A percentile compares a stretch with the other conserved stretches of the same genome.
Evolutionary conservation across 2,797 vertebrate genomes (phyloP).

Genomic region (Chaenodraco wilsoni): DNA sequence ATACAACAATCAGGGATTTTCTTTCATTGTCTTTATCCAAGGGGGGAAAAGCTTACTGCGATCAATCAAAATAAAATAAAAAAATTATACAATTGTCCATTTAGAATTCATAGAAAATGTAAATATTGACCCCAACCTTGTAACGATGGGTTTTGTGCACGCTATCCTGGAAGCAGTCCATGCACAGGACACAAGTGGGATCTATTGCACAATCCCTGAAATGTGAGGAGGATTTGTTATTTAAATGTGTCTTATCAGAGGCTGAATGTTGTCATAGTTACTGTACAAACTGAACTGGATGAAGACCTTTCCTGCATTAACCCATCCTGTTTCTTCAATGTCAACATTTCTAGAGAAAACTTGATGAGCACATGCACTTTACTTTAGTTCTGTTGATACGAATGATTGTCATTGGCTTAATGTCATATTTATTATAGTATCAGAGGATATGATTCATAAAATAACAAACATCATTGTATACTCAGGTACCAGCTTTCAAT

Average conservation of each 20-base stretch:
- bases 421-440: not conserved
- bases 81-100: not conserved
- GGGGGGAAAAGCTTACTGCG: not conserved
- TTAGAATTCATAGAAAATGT: not conserved
- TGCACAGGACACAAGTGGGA: constrained; percentile 97
- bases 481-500: not conserved
- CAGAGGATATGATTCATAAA: not conserved
- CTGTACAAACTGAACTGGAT: constrained; percentile 3
- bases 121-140: constrained; percentile 85
- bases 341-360: not conserved
- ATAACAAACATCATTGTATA: not conserved
- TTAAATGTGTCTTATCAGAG: not conserved
- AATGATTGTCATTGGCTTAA: not conserved
- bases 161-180: constrained; percentile 98
- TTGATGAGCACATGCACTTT: not conserved
- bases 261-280: not conserved
- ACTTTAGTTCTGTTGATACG: not conserved
- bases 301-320: not conserved
- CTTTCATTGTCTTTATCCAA: constrained; percentile 1
- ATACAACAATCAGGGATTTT: not conserved
- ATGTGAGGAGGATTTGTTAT: constrained; percentile 37
- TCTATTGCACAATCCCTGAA: constrained; percentile 98
- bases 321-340: not conserved
- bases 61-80: not conserved
- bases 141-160: constrained; percentile 97